A percentile compares a stretch with the other conserved stretches of the same genome.
These are phyloP conservation scores for Bolinopsis microptera DNA, from an alignment of 37 sponge, comb jelly and placozoan genomes.

Conservation along the genomic window DNA sequence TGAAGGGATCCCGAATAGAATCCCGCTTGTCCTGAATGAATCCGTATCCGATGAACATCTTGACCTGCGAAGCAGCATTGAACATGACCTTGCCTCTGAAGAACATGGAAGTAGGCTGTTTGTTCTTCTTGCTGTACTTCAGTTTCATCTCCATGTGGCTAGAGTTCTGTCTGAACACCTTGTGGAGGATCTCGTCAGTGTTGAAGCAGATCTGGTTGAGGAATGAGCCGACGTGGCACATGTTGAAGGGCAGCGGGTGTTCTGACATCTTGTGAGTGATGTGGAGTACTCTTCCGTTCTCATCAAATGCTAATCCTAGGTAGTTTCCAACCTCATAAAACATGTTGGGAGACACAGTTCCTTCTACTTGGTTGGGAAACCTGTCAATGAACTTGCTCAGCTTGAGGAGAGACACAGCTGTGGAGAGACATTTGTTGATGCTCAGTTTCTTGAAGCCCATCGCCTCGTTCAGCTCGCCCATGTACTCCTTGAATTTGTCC, in stretches of 20 bases:
- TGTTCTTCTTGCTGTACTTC: constrained; percentile 62
- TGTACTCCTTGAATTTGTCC: constrained; percentile 53
- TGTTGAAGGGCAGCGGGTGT: constrained; percentile 42
- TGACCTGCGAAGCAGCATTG: not conserved
- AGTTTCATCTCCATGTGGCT: not conserved
- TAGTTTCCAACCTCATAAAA: constrained; percentile 24
- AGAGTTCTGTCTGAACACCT: not conserved
- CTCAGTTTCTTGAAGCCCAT: constrained; percentile 48
- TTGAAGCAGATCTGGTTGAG: constrained; percentile 53
- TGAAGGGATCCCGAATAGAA: not conserved
- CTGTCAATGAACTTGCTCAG: not conserved
- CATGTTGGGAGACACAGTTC: not conserved
- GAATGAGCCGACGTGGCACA: constrained; percentile 18
- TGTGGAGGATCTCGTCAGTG: not conserved
- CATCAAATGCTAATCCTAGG: constrained; percentile 1
- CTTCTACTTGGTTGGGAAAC: not conserved
- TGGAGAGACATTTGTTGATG: constrained; percentile 64
- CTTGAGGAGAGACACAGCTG: not conserved
- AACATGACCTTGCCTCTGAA: not conserved
- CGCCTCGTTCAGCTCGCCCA: not conserved
- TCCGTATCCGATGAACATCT: constrained; percentile 37
- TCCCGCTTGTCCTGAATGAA: not conserved
- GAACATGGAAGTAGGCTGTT: not conserved
- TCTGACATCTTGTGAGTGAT: not conserved
- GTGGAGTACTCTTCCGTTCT: constrained; percentile 5